Conservation (phyloP, 2,888 invertebrate genomes). For the Siphonodentalium dalli region DNA sequence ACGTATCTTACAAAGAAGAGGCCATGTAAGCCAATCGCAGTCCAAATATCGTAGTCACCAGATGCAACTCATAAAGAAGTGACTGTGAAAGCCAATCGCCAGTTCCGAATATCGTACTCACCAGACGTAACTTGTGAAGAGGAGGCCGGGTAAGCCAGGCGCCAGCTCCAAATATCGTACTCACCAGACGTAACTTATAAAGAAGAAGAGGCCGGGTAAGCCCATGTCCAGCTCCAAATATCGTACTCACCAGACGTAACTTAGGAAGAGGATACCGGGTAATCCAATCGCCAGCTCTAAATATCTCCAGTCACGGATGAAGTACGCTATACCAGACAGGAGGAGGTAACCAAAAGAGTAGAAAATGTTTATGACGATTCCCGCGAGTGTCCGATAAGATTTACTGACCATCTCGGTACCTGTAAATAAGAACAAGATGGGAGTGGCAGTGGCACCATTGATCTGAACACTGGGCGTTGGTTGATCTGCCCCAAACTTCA, state of each 20-base stretch:
- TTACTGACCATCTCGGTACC: slow-evolving; percentile 41
- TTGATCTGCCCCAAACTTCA: too few relatives aligned
- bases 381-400: slow-evolving; percentile 34
- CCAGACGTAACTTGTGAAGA: slow-evolving; percentile 41
- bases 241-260: slow-evolving; percentile 37
- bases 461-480: too few relatives aligned
- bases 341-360: slow-evolving; percentile 40
- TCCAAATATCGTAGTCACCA: too few relatives aligned
- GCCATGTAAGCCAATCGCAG: too few relatives aligned
- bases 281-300: slow-evolving; percentile 39
- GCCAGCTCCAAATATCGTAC: slow-evolving; percentile 34
- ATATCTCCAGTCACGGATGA: slow-evolving; percentile 38
- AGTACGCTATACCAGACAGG: slow-evolving; percentile 37
- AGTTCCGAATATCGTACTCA: slow-evolving; percentile 36
- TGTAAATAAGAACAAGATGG: slow-evolving; percentile 22
- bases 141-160: slow-evolving; percentile 37
- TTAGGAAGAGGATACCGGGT: slow-evolving; percentile 36
- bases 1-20: too few relatives aligned
- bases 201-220: too few relatives aligned
- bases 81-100: slow-evolving; percentile 36
- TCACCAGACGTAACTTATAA: too few relatives aligned
- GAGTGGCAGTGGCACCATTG: too few relatives aligned
- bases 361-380: slow-evolving; percentile 32
- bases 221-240: too few relatives aligned
- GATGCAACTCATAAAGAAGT: slow-evolving; percentile 36